A percentile compares a stretch with the other conserved stretches of the same genome.
Conservation (phyloP, 2,797 vertebrate genomes). For the Hyperoplus immaculatus region DNA sequence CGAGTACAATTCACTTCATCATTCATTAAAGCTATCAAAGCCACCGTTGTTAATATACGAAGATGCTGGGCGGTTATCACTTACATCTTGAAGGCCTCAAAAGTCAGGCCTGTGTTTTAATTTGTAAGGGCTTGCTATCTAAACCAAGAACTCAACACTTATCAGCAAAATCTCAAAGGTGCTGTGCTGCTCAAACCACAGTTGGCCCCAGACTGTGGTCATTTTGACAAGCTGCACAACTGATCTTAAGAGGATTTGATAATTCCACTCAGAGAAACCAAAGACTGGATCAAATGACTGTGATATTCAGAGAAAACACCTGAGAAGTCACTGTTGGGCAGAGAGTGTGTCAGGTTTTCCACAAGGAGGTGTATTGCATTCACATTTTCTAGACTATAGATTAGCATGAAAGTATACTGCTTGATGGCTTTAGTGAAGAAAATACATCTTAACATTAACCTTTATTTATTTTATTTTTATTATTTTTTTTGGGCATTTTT, state of each 20-base stretch:
- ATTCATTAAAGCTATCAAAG: neutral
- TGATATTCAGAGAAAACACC: neutral
- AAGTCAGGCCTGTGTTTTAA: neutral
- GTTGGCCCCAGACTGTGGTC: neutral
- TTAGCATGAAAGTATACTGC: too few relatives aligned
- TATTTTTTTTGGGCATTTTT: too few relatives aligned
- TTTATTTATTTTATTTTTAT: too few relatives aligned
- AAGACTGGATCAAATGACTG: neutral
- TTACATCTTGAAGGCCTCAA: neutral
- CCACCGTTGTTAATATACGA: neutral
- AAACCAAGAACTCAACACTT: too few relatives aligned
- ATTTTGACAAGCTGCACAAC: neutral
- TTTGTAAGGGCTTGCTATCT: neutral
- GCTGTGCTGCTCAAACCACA: neutral
- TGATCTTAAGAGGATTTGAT: neutral
- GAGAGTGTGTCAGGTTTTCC: neutral
- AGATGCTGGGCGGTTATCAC: neutral
- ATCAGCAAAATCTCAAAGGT: too few relatives aligned
- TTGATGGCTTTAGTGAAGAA: too few relatives aligned
- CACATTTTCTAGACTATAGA: too few relatives aligned
- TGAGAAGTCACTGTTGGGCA: too few relatives aligned
- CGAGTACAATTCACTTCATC: neutral
- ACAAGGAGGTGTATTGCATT: neutral
- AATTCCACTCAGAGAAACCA: neutral
- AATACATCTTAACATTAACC: too few relatives aligned